Conservation (phyloP, 1,140 invertebrate genomes). For the Drosophila dunni region DNA sequence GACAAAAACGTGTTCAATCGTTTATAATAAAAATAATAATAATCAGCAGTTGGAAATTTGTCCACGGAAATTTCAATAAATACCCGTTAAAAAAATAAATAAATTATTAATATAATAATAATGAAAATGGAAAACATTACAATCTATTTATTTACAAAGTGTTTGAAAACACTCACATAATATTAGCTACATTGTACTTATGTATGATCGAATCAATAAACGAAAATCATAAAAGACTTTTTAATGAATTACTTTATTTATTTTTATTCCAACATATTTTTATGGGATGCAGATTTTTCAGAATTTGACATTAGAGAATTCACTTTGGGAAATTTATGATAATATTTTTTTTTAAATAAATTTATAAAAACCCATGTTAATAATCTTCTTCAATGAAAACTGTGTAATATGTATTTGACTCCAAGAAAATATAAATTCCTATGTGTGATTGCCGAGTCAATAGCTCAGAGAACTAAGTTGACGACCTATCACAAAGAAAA, state of each 20-base stretch:
- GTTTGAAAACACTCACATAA: slow-evolving; percentile 35
- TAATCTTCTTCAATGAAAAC: no score
- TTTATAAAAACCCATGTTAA: no score
- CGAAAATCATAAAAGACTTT: slow-evolving; percentile 14
- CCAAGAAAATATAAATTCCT: no score
- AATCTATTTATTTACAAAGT: slow-evolving; percentile 37
- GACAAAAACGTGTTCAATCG: slow-evolving; percentile 59
- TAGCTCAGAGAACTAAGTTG: no score
- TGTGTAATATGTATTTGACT: no score
- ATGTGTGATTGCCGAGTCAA: no score
- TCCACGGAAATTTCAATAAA: slow-evolving; percentile 16
- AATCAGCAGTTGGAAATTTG: slow-evolving; percentile 13
- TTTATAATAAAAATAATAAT: slow-evolving; percentile 26
- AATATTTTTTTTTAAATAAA: no score
- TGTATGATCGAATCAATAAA: slow-evolving; percentile 48
- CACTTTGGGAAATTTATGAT: no score
- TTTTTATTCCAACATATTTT: neutral
- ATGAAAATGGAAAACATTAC: slow-evolving; percentile 4
- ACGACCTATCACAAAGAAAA: no score
- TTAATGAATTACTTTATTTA: neutral
- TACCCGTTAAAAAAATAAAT: neutral
- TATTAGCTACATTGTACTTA: slow-evolving; percentile 30
- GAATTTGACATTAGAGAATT: neutral
- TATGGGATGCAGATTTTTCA: neutral
- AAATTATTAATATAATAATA: slow-evolving; percentile 28